Evolutionary conservation across 2,888 invertebrate species (phyloP).

Genomic region (Sarcophaga rosellei): DNA sequence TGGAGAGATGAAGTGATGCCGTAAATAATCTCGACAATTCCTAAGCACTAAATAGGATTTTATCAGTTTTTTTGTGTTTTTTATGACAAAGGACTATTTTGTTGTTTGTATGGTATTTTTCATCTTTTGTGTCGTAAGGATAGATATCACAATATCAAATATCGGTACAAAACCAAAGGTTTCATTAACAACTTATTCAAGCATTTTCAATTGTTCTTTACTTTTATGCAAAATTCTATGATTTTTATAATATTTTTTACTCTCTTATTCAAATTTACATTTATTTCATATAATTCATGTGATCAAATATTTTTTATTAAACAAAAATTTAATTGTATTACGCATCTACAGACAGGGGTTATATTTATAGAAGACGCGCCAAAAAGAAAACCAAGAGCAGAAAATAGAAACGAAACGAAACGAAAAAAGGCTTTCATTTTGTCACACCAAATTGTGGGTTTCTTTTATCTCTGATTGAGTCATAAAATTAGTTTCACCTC

Average conservation of each 20-base stretch:
- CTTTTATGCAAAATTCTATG: constrained; percentile 42
- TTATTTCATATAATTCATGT: constrained; percentile 31
- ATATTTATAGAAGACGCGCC: not conserved
- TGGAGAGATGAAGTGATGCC: constrained; percentile 75
- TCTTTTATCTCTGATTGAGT: constrained; percentile 58
- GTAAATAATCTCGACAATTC: constrained; percentile 75
- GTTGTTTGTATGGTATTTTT: constrained; percentile 13
- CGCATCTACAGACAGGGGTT: constrained; percentile 35
- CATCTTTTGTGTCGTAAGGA: not conserved
- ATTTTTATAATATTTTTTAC: constrained; percentile 9
- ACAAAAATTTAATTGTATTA: constrained; percentile 11
- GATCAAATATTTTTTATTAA: constrained; percentile 3
- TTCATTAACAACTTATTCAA: constrained; percentile 39
- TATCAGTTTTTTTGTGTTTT: constrained; percentile 15
- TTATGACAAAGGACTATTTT: constrained; percentile 39
- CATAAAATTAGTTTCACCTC: constrained; percentile 64
- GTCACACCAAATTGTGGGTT: constrained; percentile 56
- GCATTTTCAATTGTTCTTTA: constrained; percentile 2
- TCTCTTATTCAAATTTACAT: constrained; percentile 36
- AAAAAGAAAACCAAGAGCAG: too few species aligned
- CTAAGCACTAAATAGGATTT: constrained; percentile 76
- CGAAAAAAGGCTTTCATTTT: constrained; percentile 40
- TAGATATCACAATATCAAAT: constrained; percentile 3
- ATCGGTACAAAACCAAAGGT: constrained; percentile 12
- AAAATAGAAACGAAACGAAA: not conserved